Percentiles rank a stretch among this genome's conserved stretches.
Evolutionary conservation across 2,797 vertebrate genomes (phyloP).

Genomic region (Alcedo quadribrachys): DNA sequence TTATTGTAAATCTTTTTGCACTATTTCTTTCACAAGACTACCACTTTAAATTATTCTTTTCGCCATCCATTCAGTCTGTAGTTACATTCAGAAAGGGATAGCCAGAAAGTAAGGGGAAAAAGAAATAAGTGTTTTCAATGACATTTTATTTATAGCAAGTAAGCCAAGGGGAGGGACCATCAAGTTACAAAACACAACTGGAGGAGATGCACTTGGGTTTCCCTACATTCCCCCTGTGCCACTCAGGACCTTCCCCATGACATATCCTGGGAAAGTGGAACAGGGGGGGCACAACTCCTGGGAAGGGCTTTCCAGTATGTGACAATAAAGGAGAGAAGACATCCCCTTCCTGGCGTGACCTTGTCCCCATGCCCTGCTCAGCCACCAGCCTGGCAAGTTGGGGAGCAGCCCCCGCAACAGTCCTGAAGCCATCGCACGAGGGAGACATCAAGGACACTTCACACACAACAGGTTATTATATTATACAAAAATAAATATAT

Average conservation of each 20-base stretch:
- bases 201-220: background rate
- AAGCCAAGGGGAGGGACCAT: background rate
- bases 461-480: background rate
- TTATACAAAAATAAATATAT: background rate
- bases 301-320: background rate
- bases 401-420: background rate
- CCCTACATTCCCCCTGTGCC: background rate
- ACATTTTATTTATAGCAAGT: background rate
- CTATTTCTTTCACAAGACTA: background rate
- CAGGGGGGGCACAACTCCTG: accelerated
- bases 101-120: background rate
- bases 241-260: accelerated
- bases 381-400: background rate
- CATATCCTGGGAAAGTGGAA: accelerated
- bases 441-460: background rate
- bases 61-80: background rate
- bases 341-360: background rate
- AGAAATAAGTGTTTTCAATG: background rate
- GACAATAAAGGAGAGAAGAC: background rate
- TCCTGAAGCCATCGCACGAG: accelerated
- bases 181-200: background rate
- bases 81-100: background rate
- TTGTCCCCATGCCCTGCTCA: background rate
- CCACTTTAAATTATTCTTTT: background rate
- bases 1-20: background rate